These are phyloP conservation scores for Criorhina ranunculi DNA, from an alignment of 2,888 invertebrate genomes.

Conservation along the genomic window DNA sequence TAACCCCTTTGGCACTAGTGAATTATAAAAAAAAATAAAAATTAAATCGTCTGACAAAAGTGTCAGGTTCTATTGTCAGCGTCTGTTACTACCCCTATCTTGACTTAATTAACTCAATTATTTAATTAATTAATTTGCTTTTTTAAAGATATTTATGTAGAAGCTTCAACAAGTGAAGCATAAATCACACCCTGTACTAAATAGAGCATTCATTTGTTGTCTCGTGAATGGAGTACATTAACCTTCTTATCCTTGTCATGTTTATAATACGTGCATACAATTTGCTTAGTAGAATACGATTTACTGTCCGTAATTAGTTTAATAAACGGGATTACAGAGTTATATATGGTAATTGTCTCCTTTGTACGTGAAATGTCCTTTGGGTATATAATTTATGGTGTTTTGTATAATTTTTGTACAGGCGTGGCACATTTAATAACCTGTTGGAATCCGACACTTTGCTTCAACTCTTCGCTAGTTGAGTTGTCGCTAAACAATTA, in stretches of 20 bases:
- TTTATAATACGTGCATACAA: neutral
- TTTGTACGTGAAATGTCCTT: slow-evolving; percentile 10
- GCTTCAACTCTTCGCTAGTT: neutral
- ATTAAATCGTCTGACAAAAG: too few species aligned
- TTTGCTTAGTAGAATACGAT: slow-evolving; percentile 7
- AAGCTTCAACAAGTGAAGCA: too few species aligned
- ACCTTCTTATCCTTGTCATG: neutral
- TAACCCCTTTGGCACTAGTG: too few species aligned
- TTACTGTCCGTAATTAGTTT: slow-evolving; percentile 7
- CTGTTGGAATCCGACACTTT: neutral
- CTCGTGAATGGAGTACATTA: slow-evolving; percentile 2
- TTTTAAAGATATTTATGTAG: too few species aligned
- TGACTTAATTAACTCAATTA: too few species aligned
- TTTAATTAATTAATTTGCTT: too few species aligned
- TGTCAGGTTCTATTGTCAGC: too few species aligned
- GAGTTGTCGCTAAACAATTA: neutral
- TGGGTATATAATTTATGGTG: slow-evolving; percentile 3
- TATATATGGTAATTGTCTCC: neutral
- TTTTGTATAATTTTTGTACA: neutral
- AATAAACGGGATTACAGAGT: slow-evolving; percentile 25
- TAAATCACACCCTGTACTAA: too few species aligned
- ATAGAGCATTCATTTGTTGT: neutral
- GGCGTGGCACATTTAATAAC: neutral
- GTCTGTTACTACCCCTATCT: too few species aligned
- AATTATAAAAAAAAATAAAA: too few species aligned